Conservation (phyloP, 2,797 vertebrate genomes). For the Chromis chromis region DNA sequence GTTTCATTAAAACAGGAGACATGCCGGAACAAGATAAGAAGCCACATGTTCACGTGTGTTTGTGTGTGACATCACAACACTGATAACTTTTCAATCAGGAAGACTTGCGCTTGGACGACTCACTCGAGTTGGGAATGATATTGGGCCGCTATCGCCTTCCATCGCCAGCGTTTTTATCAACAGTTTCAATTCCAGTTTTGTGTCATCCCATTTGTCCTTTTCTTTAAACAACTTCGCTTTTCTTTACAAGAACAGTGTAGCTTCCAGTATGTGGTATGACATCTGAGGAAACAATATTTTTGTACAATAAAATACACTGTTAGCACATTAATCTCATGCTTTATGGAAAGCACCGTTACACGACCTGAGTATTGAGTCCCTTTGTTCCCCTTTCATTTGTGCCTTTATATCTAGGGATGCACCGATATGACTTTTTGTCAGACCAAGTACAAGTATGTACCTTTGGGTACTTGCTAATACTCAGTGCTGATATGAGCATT, state of each 20-base stretch:
- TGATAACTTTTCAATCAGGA: slow-evolving; percentile 79
- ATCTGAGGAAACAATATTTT: not conserved
- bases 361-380: not conserved
- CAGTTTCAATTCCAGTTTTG: slow-evolving; percentile 55
- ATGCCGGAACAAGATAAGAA: slow-evolving; percentile 77
- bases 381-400: not conserved
- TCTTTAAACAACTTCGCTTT: slow-evolving; percentile 37
- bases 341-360: not conserved
- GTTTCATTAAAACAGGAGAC: slow-evolving; percentile 83
- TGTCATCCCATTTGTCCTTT: slow-evolving; percentile 44
- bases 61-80: slow-evolving; percentile 67
- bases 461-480: too few species aligned
- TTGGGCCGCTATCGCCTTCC: slow-evolving; percentile 39
- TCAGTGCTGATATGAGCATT: too few species aligned
- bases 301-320: not conserved
- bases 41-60: slow-evolving; percentile 55
- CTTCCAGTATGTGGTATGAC: not conserved
- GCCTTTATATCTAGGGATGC: too few species aligned
- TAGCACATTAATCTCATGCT: not conserved
- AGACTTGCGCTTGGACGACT: slow-evolving; percentile 63
- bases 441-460: too few species aligned
- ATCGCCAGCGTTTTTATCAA: slow-evolving; percentile 50
- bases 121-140: slow-evolving; percentile 52
- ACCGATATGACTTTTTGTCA: too few species aligned
- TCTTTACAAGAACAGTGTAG: slow-evolving; percentile 7